Base-by-base conservation (phyloP, 2,888 invertebrate species). In the Magallana nippona region DNA sequence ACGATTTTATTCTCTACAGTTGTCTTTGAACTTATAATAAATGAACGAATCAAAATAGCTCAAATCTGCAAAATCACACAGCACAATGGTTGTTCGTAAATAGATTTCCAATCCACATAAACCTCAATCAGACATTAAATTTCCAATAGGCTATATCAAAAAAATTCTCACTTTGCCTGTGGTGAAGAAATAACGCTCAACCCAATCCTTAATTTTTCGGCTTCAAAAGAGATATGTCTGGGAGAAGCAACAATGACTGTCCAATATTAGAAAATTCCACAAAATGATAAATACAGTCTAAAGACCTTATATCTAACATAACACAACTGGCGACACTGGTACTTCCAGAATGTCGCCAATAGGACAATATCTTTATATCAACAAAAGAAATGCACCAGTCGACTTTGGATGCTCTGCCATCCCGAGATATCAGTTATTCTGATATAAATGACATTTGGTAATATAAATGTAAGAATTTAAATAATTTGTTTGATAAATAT, bases 271-370 rank as follows among this genome's bases (percentile, higher is more conserved):
- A 27, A 15, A 27, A 27, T 71, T 71, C 71, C 5, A 27, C 15
- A 11, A 15, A 71, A 32, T 22, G 13, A 71, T 27, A 13, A 71
- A 22, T 71, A 44, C 44, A 71, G 71, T 22, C 27, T 10, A 71
- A 71, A 71, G 71, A 27, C 32, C 17, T 15, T 22, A 15, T 71
- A 71, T 71, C 22, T 13, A 19, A 19, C 32, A 32, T 32, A 71
- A 11, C 13, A 60, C 19, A 60, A 27, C 15, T 71, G 71, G 71
- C 71, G 71, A 71, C 71, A 27, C 13, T 1, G 22, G 71, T 13
- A 71, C 71, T 63, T 63, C 63, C 71, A 32, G 71, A 5, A 22
- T 71, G 71, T 71, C 71, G 71, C 71, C 27, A 71, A 27, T 27
- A 27, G 71, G 27, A 71, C 71, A 71, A 71, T 71, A 71, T 71